These are phyloP conservation scores for Esox niger DNA, from an alignment of 2,113 vertebrate genomes.

Conservation along the genomic window DNA sequence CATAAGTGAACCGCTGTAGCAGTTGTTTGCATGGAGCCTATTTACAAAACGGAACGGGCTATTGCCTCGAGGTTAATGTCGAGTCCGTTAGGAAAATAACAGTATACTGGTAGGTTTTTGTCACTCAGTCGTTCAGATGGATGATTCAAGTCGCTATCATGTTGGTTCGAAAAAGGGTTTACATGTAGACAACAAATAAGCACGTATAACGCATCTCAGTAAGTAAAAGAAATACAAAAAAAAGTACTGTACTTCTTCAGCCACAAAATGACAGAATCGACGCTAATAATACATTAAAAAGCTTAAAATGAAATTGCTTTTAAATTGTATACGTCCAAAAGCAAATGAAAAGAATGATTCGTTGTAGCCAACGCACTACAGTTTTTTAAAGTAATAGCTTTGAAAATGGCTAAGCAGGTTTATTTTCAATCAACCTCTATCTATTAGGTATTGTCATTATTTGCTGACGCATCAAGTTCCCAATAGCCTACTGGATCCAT, in stretches of 20 bases:
- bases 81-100: slow-evolving; percentile 4
- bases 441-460: too few relatives aligned
- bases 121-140: neutral
- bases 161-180: neutral
- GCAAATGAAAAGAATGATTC: too few relatives aligned
- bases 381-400: too few relatives aligned
- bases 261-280: too few relatives aligned
- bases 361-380: too few relatives aligned
- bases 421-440: too few relatives aligned
- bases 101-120: neutral
- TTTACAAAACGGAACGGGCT: slow-evolving; percentile 13
- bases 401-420: too few relatives aligned
- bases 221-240: neutral
- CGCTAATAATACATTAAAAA: too few relatives aligned
- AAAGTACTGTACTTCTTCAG: neutral
- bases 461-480: too few relatives aligned
- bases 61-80: neutral
- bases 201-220: neutral
- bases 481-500: too few relatives aligned
- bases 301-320: too few relatives aligned
- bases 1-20: neutral
- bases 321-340: too few relatives aligned
- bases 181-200: neutral
- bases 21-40: neutral
- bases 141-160: neutral